Base-by-base conservation (phyloP, 2,113 vertebrate species). In the Notothenia rossii region DNA sequence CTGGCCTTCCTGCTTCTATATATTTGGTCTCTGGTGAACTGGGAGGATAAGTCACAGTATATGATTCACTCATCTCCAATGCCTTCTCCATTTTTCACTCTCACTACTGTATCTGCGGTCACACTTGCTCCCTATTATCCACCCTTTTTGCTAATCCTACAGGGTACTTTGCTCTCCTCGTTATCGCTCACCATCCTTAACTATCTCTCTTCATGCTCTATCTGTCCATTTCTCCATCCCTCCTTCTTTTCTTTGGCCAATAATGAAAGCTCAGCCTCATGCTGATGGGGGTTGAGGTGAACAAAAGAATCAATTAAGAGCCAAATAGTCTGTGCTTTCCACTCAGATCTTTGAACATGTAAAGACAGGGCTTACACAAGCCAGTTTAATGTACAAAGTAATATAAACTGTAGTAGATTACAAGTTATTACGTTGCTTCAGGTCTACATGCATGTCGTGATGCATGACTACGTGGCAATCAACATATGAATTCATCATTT, bases 31-130 rank as follows among this genome's bases (percentile, higher is more conserved):
- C 80, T 77, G 75, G 88, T 82, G 86, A 83, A 75, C 76, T 55
- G 79, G 70, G 76, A 79, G 90, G 89, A 93, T 93, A 81, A 92
- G 89, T 92, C 86, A 91, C 89, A 93, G 89, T 82, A 79, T 67
- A 92, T 84, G 89, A 90, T 90, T 90, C 55, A 75, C 86, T 84
- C 78, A 79, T 87, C 90, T 88, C 54, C 62, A 82, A 80, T 82
- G 68, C 87, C 86, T 86, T 69, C 83, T 81, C 67, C 81, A 62
- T 81, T 72, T 83, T 85, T 73, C 84, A 83, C 78, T 87, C 71
- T 72, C 76, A 69, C 79, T 20, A 68, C 77, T 82, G 63, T 82
- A 46, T 90, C 75, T 79, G 68, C 55, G 64, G 77, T 64, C 75
- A 71, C 69, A 86, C 88, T 87, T 55, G 72, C 79, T 80, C 82